These are phyloP conservation scores for Hystrix cristata DNA, from an alignment of 2,113 vertebrate species.

Conservation along the genomic window DNA sequence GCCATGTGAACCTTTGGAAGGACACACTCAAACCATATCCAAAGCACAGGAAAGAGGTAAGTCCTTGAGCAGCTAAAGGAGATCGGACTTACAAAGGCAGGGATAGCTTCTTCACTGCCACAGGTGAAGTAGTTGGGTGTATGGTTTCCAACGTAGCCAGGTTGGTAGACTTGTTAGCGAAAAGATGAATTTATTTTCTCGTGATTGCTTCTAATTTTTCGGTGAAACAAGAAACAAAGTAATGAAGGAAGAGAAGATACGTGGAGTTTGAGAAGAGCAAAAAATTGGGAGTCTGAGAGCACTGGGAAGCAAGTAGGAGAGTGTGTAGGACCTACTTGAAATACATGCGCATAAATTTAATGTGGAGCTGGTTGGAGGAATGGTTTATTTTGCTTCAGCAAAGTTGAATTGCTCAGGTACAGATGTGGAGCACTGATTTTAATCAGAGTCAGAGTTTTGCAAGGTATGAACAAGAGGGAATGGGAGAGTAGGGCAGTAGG, in stretches of 20 bases:
- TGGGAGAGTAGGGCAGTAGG: not conserved
- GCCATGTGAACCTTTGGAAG: not conserved
- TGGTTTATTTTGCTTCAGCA: not conserved
- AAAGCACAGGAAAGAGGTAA: not conserved
- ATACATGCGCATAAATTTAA: not conserved
- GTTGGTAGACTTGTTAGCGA: not conserved
- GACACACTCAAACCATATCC: not conserved
- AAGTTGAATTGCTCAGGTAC: not conserved
- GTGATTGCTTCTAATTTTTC: not conserved
- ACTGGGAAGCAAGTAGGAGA: not conserved
- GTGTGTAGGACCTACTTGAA: not conserved
- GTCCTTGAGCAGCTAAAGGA: not conserved
- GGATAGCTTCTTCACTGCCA: not conserved
- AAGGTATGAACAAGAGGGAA: not conserved
- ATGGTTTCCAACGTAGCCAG: not conserved
- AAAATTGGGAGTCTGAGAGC: not conserved
- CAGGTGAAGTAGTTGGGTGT: not conserved
- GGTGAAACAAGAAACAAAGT: not conserved
- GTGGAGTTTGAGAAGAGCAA: not conserved
- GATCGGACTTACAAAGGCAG: not conserved
- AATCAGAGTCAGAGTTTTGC: constrained; percentile 6
- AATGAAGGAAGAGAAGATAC: not conserved
- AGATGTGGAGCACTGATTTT: not conserved
- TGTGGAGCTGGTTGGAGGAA: not conserved
- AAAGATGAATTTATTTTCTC: not conserved